Evolutionary conservation across 2,797 vertebrate species (phyloP), one percentile per base, ranked within the genome.

Genomic region (Clamator glandarius): DNA sequence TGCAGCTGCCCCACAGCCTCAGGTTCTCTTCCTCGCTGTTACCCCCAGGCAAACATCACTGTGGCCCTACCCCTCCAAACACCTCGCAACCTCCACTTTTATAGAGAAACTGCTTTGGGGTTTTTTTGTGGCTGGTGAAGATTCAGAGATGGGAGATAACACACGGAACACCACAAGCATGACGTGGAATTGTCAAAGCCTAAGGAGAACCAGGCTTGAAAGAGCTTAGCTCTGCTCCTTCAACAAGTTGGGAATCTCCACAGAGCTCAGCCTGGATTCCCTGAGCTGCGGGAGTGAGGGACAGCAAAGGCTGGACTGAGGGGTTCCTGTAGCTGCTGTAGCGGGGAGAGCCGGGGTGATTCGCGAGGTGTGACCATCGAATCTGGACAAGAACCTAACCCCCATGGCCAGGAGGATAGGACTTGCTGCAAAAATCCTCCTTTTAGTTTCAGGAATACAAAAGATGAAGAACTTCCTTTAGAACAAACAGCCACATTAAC

Each of bases 201-300:
- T 41, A 44, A 55, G 17, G 66, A 87, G 42, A 83, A 72, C 36
- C 33, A 35, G 54, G 29, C 29, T 87, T 59, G 31, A 79, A 67
- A 90, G 35, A 52, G 15, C 24, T 74, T 48, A 1, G 1, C 61
- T 77, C 36, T 70, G 61, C 33, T 93, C 16, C 50, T 15, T 8
- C 0, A 0, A 42, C 28, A 70, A 7, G 12, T 5, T 50, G 14
- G 50, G 26, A 87, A 82, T 62, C 15, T 20, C 14, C 28, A 44
- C 58, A 57, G 25, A 63, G 74, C n/a, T 54, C 57, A 13, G 46
- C n/a, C 19, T 73, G 72, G 25, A 58, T 51, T 76, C 67, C 39
- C n/a, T 25, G 36, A 73, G 26, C 12, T 1, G 0, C 26, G 62
- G 55, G 46, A 39, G 35, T 12, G 36, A 15, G 24, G 11, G 5